phyloP scores from a whole-genome alignment of 2,113 vertebrate species.

The Pygoscelis antarcticus region DNA sequence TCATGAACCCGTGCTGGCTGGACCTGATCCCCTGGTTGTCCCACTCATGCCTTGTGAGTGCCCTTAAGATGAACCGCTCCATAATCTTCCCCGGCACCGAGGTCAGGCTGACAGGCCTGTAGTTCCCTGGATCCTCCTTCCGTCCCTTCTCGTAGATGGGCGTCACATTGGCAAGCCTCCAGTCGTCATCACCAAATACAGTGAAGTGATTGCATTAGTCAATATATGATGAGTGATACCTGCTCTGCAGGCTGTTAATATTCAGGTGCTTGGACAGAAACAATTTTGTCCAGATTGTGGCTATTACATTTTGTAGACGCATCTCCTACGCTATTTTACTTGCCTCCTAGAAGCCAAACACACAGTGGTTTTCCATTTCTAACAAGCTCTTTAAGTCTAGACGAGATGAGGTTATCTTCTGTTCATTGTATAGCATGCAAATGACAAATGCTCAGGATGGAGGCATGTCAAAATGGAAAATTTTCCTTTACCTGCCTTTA shows the following conservation, averaged over 20 bases:
- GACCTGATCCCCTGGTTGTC: too few species aligned
- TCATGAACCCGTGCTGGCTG: too few species aligned
- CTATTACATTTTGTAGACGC: background rate
- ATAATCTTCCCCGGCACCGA: too few species aligned
- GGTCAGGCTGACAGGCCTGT: too few species aligned
- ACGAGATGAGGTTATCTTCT: background rate
- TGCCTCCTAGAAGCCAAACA: background rate
- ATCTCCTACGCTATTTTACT: background rate
- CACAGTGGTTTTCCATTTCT: background rate
- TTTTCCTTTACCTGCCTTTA: background rate
- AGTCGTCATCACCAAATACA: background rate
- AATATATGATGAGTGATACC: background rate
- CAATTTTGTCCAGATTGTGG: background rate
- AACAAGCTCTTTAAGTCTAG: background rate
- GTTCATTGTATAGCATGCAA: background rate
- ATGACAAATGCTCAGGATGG: background rate
- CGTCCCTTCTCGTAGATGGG: too few species aligned
- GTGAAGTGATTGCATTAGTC: background rate
- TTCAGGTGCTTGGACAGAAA: background rate
- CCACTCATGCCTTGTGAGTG: too few species aligned
- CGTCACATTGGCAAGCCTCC: too few species aligned
- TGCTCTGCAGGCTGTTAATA: background rate
- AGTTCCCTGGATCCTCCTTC: too few species aligned
- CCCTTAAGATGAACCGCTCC: too few species aligned
- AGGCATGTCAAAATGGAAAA: background rate